Evolutionary conservation across 2,888 invertebrate genomes (phyloP), one percentile per base, ranked within the genome.

Genomic region (Cephus runcator): DNA sequence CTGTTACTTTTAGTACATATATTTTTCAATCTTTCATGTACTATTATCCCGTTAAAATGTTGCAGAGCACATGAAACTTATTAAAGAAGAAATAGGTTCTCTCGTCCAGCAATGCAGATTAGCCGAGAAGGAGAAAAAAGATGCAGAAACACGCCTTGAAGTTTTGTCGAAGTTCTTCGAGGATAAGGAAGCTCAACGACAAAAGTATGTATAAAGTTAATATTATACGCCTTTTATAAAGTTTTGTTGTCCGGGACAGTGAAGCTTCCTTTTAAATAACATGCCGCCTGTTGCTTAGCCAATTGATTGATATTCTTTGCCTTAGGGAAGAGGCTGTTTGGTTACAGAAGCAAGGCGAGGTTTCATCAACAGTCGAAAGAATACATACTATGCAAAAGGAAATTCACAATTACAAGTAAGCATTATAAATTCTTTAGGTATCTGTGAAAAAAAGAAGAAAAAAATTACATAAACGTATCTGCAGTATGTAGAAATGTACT

Each of bases 161-260:
- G 97, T 98, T 1, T 92, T 98, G 69, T 96, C 96, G 0, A 96
- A 95, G 88, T 98, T 98, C 91, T 98, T 98, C 92, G 97, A 97
- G 88, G 97, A 98, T 83, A 96, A 97, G 86, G 98, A 98, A 91
- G 93, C 95, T 23, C 96, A 97, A 91, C 93, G 98, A 75, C 95
- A 97, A 92, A 97, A 97, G 96, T 97, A 92, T 93, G n/a, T 69
- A 31, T 80, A 35, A 35, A 35, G 79, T 71, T 73, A 34, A 71
- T 30, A 76, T 75, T 12, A 77, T 34, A 73, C 1, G 34, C 40
- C 34, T 73, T 34, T 34, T 36, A 23, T 34, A 76, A 76, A 34
- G 69, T 69, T 73, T 56, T 77, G 9, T 69, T 73, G 73, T 75
- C 30, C 56, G 23, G 9, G 56, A 9, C 56, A 56, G 9, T 9